Evolutionary conservation across 2,797 vertebrate species (phyloP).

Genomic region (Tragopan temminckii): DNA sequence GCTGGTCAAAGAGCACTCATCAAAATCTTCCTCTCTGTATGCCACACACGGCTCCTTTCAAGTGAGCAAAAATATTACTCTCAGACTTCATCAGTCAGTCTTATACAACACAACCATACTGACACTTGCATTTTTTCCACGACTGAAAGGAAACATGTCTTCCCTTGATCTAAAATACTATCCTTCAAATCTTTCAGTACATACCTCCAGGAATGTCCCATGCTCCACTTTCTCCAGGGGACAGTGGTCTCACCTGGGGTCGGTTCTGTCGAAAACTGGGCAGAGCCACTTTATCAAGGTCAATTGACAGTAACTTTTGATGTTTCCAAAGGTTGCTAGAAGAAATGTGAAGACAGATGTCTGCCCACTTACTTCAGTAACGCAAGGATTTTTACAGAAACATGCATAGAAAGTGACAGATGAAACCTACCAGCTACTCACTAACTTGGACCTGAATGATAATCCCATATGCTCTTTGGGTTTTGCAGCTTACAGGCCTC

Average conservation of each 20-base stretch:
- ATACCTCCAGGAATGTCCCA: slow-evolving; percentile 99
- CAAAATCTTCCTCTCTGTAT: background rate
- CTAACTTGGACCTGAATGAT: background rate
- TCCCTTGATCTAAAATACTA: background rate
- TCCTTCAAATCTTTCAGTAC: background rate
- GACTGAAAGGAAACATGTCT: background rate
- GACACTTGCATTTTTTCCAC: background rate
- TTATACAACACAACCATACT: background rate
- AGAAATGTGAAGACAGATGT: slow-evolving; percentile 38
- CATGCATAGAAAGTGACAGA: background rate
- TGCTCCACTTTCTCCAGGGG: slow-evolving; percentile 96
- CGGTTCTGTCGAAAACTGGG: slow-evolving; percentile 92
- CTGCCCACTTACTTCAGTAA: background rate
- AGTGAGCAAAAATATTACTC: background rate
- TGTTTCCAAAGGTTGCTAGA: slow-evolving; percentile 98
- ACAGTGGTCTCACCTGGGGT: slow-evolving; percentile 96
- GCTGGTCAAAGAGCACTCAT: background rate
- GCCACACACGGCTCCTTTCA: background rate
- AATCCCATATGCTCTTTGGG: accelerated
- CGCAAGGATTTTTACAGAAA: background rate
- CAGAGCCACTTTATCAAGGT: slow-evolving; percentile 94
- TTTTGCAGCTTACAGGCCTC: background rate
- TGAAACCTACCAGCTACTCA: background rate
- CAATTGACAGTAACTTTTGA: slow-evolving; percentile 96
- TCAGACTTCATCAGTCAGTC: background rate